Percentiles rank a stretch among this genome's conserved stretches.
Evolutionary conservation across 2,797 vertebrate genomes (phyloP).

Genomic region (Peromyscus nudipes): DNA sequence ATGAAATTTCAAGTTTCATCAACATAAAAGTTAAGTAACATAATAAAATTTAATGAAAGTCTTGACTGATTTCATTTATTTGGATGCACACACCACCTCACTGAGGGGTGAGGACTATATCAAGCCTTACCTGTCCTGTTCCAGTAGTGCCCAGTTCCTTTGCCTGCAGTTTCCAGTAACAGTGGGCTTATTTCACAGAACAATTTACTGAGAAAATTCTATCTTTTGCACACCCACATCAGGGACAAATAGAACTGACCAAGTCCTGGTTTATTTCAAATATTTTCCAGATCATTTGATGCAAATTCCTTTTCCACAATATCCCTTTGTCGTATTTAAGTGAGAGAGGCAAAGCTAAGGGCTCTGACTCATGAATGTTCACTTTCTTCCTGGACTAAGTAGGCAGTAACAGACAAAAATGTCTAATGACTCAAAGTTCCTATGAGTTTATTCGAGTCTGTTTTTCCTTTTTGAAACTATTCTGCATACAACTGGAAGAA

Average conservation of each 20-base stretch:
- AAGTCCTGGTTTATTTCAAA: slow-evolving; percentile 89
- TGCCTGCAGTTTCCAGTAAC: background rate
- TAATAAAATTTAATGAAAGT: background rate
- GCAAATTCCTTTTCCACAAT: slow-evolving; percentile 88
- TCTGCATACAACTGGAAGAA: slow-evolving; percentile 62
- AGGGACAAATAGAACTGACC: slow-evolving; percentile 68
- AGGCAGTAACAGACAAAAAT: slow-evolving; percentile 89
- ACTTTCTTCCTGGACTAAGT: slow-evolving; percentile 91
- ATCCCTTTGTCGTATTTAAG: slow-evolving; percentile 89
- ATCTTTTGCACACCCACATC: slow-evolving; percentile 73
- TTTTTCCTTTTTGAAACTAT: slow-evolving; percentile 64
- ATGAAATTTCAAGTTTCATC: background rate
- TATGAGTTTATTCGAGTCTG: slow-evolving; percentile 57
- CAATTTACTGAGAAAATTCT: slow-evolving; percentile 65
- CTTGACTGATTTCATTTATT: background rate
- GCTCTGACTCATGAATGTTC: slow-evolving; percentile 91
- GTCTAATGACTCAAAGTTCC: slow-evolving; percentile 90
- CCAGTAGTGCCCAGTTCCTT: background rate
- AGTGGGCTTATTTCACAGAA: slow-evolving; percentile 9
- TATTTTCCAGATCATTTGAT: slow-evolving; percentile 93
- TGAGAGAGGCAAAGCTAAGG: slow-evolving; percentile 83
- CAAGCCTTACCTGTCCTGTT: background rate
- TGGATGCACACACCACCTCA: background rate
- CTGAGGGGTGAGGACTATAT: background rate
- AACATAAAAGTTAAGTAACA: slow-evolving; percentile 5